A percentile compares a stretch with the other conserved stretches of the same genome.
Conservation (phyloP, 2,888 invertebrate genomes). For the Homarus gammarus region DNA sequence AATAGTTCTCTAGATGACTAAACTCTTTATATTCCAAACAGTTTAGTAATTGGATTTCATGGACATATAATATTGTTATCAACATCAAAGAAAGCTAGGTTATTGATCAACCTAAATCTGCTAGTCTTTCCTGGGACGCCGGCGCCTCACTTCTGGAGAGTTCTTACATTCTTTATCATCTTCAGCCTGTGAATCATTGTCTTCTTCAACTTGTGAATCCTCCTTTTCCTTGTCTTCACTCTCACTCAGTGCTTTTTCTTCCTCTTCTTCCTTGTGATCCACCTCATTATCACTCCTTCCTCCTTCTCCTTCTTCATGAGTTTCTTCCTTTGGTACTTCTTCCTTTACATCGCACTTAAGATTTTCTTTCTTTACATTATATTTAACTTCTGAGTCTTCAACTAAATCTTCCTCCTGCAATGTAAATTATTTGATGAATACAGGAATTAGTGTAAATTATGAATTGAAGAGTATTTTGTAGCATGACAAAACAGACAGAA, state of each 20-base stretch:
- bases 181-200: conserved; percentile 43
- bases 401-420: conserved; percentile 73
- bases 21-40: background rate
- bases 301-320: conserved; percentile 31
- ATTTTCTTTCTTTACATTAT: conserved; percentile 40
- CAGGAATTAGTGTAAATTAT: too few relatives aligned
- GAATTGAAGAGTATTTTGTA: too few relatives aligned
- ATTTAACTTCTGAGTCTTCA: conserved; percentile 58
- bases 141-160: conserved; percentile 55
- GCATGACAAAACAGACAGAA: too few relatives aligned
- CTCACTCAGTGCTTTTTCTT: conserved; percentile 49
- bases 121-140: conserved; percentile 72
- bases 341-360: conserved; percentile 1
- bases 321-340: conserved; percentile 30
- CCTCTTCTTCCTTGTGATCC: conserved; percentile 47
- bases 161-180: conserved; percentile 41
- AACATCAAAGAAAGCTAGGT: background rate
- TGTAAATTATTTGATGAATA: background rate
- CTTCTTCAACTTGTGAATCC: conserved; percentile 27
- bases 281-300: conserved; percentile 48
- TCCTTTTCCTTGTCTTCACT: conserved; percentile 53
- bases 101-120: background rate
- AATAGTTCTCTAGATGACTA: background rate
- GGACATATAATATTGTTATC: background rate
- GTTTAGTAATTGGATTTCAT: background rate